Evolutionary conservation across 1,140 invertebrate species (phyloP), one percentile per base, ranked within the genome.

Genomic region (Aphelinus atriplicis): DNA sequence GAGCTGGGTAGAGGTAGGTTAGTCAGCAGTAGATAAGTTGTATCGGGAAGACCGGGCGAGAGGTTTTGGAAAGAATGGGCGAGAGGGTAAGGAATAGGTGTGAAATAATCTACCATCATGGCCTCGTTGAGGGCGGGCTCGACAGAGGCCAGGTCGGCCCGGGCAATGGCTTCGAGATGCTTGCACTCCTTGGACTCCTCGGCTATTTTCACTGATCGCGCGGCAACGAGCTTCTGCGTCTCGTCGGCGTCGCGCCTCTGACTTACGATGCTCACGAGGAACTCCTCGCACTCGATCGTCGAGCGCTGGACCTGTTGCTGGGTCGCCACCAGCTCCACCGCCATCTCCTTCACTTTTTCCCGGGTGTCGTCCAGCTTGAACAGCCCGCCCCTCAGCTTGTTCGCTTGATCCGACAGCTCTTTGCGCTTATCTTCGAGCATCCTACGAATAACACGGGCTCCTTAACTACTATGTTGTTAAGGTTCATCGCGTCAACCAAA

Each of bases 91-190:
- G 62, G 10, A 7, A 71, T 5, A 42, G 3, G 45, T 26, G 26
- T 26, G 26, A 26, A 58, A 61, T 48, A 67, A 57, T 72, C 48
- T 68, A 94, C 93, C 86, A 91, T 91, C 76, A 94, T 91, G 57
- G 95, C 95, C 83, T 95, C 94, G 61, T 95, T 91, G 1, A 96
- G 84, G 3, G 95, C 94, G 1, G 95, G 95, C 88, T 96, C 91
- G n/a, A 94, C 95, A 79, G 92, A 91, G 77, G 93, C 92, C 26
- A 97, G 87, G 88, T 96, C 95, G 47, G 91, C 89, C 82, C 94
- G 91, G 53, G 95, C 95, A 10, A 94, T 88, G 73, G 93, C 92
- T 1, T 94, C 94, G 81, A 96, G 90, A 81, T 92, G 90, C 84
- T 94, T 92, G 85, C 94, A 96, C 78, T 92, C 92, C 5, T 90